Evolutionary conservation across 37 sponge, comb jelly and placozoan species (phyloP).

Genomic region (Ephydatia muelleri): DNA sequence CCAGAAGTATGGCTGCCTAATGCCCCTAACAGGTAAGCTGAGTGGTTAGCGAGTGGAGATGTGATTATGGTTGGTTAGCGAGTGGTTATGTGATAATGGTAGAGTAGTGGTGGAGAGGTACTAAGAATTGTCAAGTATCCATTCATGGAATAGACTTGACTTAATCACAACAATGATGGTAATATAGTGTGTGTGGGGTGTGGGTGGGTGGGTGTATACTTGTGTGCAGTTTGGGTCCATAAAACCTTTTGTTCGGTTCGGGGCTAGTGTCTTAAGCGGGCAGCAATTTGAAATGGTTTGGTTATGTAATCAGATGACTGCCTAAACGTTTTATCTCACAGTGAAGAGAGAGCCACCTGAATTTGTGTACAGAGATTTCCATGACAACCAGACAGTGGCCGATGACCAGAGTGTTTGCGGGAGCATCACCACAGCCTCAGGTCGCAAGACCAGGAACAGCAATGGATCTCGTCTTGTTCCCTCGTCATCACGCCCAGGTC

Average conservation of each 20-base stretch:
- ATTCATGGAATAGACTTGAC: too few relatives aligned
- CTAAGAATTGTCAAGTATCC: too few relatives aligned
- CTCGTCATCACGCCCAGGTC: slow-evolving; percentile 23
- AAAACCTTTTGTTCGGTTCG: too few relatives aligned
- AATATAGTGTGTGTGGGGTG: too few relatives aligned
- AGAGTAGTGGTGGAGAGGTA: too few relatives aligned
- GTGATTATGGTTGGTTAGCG: background rate
- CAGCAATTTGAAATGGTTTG: too few relatives aligned
- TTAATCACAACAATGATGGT: too few relatives aligned
- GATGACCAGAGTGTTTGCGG: background rate
- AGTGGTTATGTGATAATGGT: too few relatives aligned
- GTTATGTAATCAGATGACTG: too few relatives aligned
- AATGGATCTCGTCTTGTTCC: slow-evolving; percentile 39
- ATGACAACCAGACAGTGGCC: slow-evolving; percentile 26
- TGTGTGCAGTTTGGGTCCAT: too few relatives aligned
- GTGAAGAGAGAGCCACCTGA: slow-evolving; percentile 51
- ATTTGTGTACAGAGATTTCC: slow-evolving; percentile 64
- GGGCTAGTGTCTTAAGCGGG: background rate
- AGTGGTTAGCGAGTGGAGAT: too few relatives aligned
- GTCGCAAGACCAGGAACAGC: slow-evolving; percentile 65
- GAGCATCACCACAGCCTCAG: background rate
- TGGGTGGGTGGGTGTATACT: too few relatives aligned
- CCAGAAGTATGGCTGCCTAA: slow-evolving; percentile 69
- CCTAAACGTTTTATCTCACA: slow-evolving; percentile 9
- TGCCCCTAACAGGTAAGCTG: slow-evolving; percentile 33